Evolutionary conservation across 2,888 invertebrate genomes (phyloP), one percentile per base, ranked within the genome.

Genomic region (Cyclophora albipunctata): DNA sequence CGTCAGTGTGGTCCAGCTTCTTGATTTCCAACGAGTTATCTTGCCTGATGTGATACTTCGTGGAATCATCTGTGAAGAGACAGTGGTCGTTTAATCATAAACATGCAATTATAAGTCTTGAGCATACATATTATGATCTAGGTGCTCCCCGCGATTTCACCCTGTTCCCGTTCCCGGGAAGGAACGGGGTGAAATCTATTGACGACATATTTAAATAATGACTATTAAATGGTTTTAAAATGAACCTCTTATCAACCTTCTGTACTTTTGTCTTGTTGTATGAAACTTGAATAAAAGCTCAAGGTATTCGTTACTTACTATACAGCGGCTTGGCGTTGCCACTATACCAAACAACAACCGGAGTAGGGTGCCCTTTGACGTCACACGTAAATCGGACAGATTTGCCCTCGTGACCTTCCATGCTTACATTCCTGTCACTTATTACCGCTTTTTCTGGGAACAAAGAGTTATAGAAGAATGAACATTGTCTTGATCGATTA

Each of bases 311-410:
- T 20, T 5, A 44, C 68, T 58, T 66, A 79, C 76, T 73, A 45
- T 62, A 56, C 47, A 78, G 71, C 7, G 67, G 60, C 4, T 58
- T 58, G 33, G 54, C 45, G 40, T 66, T 74, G 42, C 80, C 78
- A 51, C 75, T 81, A 61, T 85, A 84, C 87, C 87, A 87, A 33
- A 75, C 78, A 1, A 85, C 78, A 1, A 75, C 73, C 3, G 87
- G 87, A 1, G 64, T 45, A 1, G 87, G 87, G 34, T 66, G 62
- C 3, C 87, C 87, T n/a, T 75, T 74, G 0, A 83, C 83, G 50
- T 76, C 71, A 46, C 87, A 87, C 37, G 69, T 64, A 45, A 87
- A 54, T 58, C 64, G 78, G 0, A 74, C 69, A 2, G 71, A 66
- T 53, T 72, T 78, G 2, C 75, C 73, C 56, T 87, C 86, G 51